These are phyloP conservation scores for Aphelenchoides besseyi DNA, from an alignment of 1,140 invertebrate species.

Conservation along the genomic window DNA sequence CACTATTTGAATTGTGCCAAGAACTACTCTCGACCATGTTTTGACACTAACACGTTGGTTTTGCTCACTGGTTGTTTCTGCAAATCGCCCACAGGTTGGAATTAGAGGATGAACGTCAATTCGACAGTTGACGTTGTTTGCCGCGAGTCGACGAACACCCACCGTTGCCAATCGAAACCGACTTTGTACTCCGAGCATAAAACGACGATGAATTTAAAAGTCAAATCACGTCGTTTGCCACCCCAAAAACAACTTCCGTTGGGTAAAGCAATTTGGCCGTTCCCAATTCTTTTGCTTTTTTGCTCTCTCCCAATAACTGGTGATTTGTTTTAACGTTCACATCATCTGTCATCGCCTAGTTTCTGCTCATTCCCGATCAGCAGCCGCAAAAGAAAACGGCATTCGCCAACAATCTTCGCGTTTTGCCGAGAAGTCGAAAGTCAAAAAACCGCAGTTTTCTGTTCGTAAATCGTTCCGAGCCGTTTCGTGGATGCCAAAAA, in stretches of 20 bases:
- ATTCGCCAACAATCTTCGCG: too few relatives aligned
- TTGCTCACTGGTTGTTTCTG: not conserved
- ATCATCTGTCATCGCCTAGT: not conserved
- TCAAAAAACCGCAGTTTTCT: too few relatives aligned
- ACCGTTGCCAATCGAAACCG: constrained; percentile 2
- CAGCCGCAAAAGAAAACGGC: too few relatives aligned
- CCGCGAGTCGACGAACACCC: not conserved
- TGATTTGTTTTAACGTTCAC: not conserved
- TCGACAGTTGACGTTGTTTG: not conserved
- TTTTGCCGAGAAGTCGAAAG: too few relatives aligned
- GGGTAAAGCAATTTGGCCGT: not conserved
- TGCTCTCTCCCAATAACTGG: not conserved
- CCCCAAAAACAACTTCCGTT: not conserved
- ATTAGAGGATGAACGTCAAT: not conserved
- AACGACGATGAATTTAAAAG: not conserved
- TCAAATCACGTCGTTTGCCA: not conserved
- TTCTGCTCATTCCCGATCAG: not conserved
- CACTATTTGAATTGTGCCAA: too few relatives aligned
- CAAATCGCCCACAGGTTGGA: too few relatives aligned
- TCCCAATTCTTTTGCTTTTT: too few relatives aligned
- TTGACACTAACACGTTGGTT: too few relatives aligned
- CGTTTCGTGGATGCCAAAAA: too few relatives aligned
- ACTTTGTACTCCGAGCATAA: not conserved
- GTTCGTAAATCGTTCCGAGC: too few relatives aligned
- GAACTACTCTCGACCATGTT: too few relatives aligned